Conservation (phyloP, 2,888 invertebrate genomes). For the Dicranocentrus wangi region DNA sequence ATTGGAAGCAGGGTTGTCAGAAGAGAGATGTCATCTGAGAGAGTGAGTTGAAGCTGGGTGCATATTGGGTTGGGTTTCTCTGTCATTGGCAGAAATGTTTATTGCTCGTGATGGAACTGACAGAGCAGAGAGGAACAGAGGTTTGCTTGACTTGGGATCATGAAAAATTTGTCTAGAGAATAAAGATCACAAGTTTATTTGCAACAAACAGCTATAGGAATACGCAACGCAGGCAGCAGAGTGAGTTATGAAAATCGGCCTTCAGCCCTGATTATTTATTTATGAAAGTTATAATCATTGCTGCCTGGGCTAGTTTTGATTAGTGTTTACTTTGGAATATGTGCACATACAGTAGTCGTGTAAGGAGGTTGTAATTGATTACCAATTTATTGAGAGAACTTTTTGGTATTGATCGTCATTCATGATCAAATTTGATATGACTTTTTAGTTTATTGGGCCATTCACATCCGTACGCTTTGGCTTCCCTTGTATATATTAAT, state of each 20-base stretch:
- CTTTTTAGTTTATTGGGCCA: not conserved
- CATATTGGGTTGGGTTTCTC: slow-evolving; percentile 59
- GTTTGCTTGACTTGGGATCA: not conserved
- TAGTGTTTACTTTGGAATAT: not conserved
- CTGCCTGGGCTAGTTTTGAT: slow-evolving; percentile 15
- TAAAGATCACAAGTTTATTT: not conserved
- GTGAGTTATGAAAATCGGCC: slow-evolving; percentile 28
- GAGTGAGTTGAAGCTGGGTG: slow-evolving; percentile 25
- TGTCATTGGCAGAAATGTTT: slow-evolving; percentile 48
- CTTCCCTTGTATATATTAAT: not conserved
- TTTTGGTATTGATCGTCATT: not conserved
- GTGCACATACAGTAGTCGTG: slow-evolving; percentile 25
- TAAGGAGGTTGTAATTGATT: slow-evolving; percentile 29
- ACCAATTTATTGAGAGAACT: too few species aligned
- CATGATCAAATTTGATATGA: not conserved
- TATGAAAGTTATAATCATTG: slow-evolving; percentile 44
- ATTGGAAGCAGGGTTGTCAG: slow-evolving; percentile 22
- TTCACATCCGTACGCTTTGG: not conserved
- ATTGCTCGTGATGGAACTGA: slow-evolving; percentile 52
- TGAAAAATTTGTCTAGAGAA: not conserved
- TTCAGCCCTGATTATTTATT: slow-evolving; percentile 41
- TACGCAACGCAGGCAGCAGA: too few species aligned
- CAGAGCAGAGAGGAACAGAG: slow-evolving; percentile 48
- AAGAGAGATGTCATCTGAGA: slow-evolving; percentile 49
- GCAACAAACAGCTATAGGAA: not conserved